Percentiles rank a stretch among this genome's conserved stretches.
These are phyloP conservation scores for Ctenicera cuprea DNA, from an alignment of 2,888 invertebrate genomes.

Conservation along the genomic window DNA sequence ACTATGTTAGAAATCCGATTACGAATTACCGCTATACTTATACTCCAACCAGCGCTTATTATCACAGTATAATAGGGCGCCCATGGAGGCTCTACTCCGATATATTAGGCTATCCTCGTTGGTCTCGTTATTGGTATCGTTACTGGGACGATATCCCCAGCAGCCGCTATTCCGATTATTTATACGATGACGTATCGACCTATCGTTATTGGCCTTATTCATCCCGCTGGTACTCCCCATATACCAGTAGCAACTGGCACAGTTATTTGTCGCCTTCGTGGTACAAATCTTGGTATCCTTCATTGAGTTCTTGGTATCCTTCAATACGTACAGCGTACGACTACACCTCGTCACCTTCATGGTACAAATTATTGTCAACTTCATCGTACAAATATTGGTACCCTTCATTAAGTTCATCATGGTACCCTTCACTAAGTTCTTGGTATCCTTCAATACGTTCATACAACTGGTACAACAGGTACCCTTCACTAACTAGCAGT, in stretches of 20 bases:
- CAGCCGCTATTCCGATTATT: slow-evolving; percentile 44
- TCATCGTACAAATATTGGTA: slow-evolving; percentile 2
- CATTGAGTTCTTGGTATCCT: background rate
- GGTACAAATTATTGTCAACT: slow-evolving; percentile 13
- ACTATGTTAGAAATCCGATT: slow-evolving; percentile 66
- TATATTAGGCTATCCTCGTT: slow-evolving; percentile 47
- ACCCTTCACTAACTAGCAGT: too few species aligned
- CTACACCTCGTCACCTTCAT: slow-evolving; percentile 25
- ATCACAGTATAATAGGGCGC: slow-evolving; percentile 53
- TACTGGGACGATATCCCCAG: slow-evolving; percentile 48
- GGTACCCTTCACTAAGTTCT: background rate
- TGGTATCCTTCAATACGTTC: background rate
- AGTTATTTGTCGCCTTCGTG: background rate
- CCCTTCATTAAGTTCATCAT: background rate
- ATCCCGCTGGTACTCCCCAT: slow-evolving; percentile 9
- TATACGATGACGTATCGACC: slow-evolving; percentile 33
- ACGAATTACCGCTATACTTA: slow-evolving; percentile 51
- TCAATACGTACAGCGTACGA: slow-evolving; percentile 23
- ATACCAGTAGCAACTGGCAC: background rate
- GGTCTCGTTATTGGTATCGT: slow-evolving; percentile 51
- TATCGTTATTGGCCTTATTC: slow-evolving; percentile 50
- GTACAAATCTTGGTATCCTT: slow-evolving; percentile 29
- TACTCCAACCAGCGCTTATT: slow-evolving; percentile 40
- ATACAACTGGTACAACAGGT: background rate
- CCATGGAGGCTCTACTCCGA: slow-evolving; percentile 46